These are phyloP conservation scores for Lagenorhynchus albirostris DNA, from an alignment of 2,113 vertebrate genomes.

Conservation along the genomic window DNA sequence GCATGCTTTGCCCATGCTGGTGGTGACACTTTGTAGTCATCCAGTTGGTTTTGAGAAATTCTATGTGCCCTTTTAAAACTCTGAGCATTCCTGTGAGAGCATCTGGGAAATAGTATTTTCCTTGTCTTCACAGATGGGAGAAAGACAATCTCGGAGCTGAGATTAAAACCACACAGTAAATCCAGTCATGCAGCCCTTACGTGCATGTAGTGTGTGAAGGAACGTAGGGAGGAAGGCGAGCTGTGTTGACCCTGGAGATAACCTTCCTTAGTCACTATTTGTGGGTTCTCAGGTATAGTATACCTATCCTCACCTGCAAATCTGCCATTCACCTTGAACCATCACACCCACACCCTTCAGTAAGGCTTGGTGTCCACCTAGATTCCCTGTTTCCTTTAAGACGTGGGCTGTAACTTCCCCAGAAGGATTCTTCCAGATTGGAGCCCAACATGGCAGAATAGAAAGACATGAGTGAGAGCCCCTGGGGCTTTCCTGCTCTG, in stretches of 20 bases:
- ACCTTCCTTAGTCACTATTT: neutral
- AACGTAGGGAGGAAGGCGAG: fast-evolving
- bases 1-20: fast-evolving
- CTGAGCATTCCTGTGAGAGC: neutral
- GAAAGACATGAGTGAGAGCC: fast-evolving
- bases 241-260: fast-evolving
- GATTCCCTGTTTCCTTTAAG: neutral
- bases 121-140: neutral
- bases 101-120: neutral
- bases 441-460: fast-evolving
- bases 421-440: neutral
- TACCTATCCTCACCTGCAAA: fast-evolving
- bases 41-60: neutral
- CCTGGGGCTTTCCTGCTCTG: neutral
- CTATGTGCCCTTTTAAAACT: neutral
- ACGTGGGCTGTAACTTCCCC: too few species aligned
- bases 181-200: fast-evolving
- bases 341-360: too few species aligned
- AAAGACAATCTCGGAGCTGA: neutral
- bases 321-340: neutral
- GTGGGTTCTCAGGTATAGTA: neutral
- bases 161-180: neutral
- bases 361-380: neutral
- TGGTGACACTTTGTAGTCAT: neutral
- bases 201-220: neutral